phyloP scores from a whole-genome alignment of 2,888 invertebrate genomes.

The Polymixis lichenea region DNA sequence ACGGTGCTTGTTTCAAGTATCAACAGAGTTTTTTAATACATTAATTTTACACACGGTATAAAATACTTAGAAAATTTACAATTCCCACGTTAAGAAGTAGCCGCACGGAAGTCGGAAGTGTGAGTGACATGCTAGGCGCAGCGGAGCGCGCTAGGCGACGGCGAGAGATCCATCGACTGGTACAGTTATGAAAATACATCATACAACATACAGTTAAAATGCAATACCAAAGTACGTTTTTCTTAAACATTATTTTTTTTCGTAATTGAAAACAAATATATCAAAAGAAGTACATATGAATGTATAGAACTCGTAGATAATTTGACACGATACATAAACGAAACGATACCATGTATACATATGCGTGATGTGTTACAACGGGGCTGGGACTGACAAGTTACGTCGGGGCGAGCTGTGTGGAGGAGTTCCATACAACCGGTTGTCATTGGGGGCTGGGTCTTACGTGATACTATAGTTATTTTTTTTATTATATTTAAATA shows the following conservation, averaged over 20 bases:
- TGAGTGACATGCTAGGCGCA: slow-evolving; percentile 40
- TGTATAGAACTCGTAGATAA: slow-evolving; percentile 83
- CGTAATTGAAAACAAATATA: slow-evolving; percentile 87
- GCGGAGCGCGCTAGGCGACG: slow-evolving; percentile 58
- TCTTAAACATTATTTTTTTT: slow-evolving; percentile 86
- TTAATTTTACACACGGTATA: slow-evolving; percentile 88
- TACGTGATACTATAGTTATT: slow-evolving; percentile 89
- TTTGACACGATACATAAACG: slow-evolving; percentile 84
- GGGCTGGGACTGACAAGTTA: slow-evolving; percentile 70
- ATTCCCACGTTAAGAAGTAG: slow-evolving; percentile 84
- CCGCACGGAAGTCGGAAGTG: slow-evolving; percentile 76
- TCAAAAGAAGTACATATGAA: slow-evolving; percentile 86
- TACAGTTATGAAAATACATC: slow-evolving; percentile 82
- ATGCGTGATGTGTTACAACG: slow-evolving; percentile 57
- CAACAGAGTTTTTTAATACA: slow-evolving; percentile 82
- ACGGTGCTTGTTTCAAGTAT: slow-evolving; percentile 76
- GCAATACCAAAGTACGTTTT: slow-evolving; percentile 88
- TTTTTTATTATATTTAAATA: slow-evolving; percentile 87
- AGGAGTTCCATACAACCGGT: slow-evolving; percentile 78
- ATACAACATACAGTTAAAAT: slow-evolving; percentile 86
- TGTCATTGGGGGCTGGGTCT: slow-evolving; percentile 87
- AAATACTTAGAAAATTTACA: slow-evolving; percentile 90
- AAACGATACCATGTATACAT: slow-evolving; percentile 71
- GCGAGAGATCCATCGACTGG: slow-evolving; percentile 74
- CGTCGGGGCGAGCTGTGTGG: slow-evolving; percentile 66